These are phyloP conservation scores for Callorhinus ursinus DNA, from an alignment of 2,113 vertebrate species.

Conservation along the genomic window DNA sequence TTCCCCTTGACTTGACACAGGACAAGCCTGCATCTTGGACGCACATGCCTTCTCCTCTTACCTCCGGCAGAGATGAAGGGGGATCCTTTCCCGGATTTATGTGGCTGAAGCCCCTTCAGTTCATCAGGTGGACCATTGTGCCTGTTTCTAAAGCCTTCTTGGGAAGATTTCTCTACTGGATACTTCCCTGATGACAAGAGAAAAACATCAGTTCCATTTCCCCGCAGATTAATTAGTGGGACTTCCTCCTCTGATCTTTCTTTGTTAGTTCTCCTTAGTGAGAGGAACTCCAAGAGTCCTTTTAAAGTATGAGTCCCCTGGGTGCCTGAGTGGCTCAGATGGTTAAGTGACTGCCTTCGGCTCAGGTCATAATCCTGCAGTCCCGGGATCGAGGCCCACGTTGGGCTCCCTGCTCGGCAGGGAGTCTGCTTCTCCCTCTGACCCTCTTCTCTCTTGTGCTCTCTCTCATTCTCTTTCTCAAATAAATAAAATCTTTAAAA, in stretches of 20 bases:
- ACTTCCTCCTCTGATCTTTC: not conserved
- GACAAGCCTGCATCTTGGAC: not conserved
- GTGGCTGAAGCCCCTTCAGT: not conserved
- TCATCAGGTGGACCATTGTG: not conserved
- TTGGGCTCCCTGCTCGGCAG: too few species aligned
- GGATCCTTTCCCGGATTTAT: not conserved
- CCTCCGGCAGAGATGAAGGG: not conserved
- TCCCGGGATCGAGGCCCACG: too few species aligned
- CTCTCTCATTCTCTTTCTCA: too few species aligned
- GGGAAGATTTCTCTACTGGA: not conserved
- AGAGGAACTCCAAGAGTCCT: not conserved
- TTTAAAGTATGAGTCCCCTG: not conserved
- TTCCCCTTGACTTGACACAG: not conserved
- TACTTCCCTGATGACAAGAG: not conserved
- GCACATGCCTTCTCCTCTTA: not conserved
- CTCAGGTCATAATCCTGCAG: too few species aligned
- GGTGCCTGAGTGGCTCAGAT: too few species aligned
- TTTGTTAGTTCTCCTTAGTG: not conserved
- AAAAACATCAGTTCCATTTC: not conserved
- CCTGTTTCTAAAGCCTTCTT: not conserved
- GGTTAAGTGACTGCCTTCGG: too few species aligned
- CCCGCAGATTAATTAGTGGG: conserved; percentile 50
- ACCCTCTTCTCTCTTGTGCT: too few species aligned
- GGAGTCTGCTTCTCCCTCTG: too few species aligned
- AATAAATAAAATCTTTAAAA: too few species aligned